These are phyloP conservation scores for Enteromius paludinosus DNA, from an alignment of 2,797 vertebrate species.

Conservation along the genomic window DNA sequence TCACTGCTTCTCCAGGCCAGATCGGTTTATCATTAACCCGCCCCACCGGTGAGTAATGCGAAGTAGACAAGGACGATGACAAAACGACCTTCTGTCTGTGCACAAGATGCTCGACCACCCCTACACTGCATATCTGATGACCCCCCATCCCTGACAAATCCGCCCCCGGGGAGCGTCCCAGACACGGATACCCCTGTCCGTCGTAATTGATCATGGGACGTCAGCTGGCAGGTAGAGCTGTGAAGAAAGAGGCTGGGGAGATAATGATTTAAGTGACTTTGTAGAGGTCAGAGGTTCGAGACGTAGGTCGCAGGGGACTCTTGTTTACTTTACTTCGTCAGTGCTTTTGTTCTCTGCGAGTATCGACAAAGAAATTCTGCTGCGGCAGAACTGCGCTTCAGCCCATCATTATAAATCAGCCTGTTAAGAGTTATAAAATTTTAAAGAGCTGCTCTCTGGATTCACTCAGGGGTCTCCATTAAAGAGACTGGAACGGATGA, in stretches of 20 bases:
- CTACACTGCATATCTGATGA: slow-evolving; percentile 57
- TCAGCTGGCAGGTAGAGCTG: slow-evolving; percentile 79
- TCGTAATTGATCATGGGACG: slow-evolving; percentile 68
- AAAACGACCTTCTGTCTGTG: slow-evolving; percentile 78
- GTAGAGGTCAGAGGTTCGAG: slow-evolving; percentile 69
- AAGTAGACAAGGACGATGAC: slow-evolving; percentile 71
- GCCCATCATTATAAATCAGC: slow-evolving; percentile 80
- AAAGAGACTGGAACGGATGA: slow-evolving; percentile 71
- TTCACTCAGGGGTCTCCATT: slow-evolving; percentile 77
- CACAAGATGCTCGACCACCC: slow-evolving; percentile 70
- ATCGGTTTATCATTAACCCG: slow-evolving; percentile 61
- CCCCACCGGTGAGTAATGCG: slow-evolving; percentile 61
- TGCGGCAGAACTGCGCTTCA: slow-evolving; percentile 64
- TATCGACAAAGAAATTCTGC: slow-evolving; percentile 56
- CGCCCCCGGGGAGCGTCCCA: slow-evolving; percentile 70
- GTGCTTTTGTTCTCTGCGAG: slow-evolving; percentile 45
- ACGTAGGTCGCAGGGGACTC: slow-evolving; percentile 66
- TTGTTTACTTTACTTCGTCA: slow-evolving; percentile 59
- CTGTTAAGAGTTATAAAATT: slow-evolving; percentile 75
- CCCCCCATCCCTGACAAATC: slow-evolving; percentile 68
- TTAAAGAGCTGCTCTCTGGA: slow-evolving; percentile 75
- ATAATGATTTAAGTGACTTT: slow-evolving; percentile 69
- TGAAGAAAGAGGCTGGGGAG: slow-evolving; percentile 54
- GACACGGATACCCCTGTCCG: slow-evolving; percentile 64
- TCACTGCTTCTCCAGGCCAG: slow-evolving; percentile 27